phyloP scores from a whole-genome alignment of 2,113 vertebrate genomes.

The Ammodytes dubius region DNA sequence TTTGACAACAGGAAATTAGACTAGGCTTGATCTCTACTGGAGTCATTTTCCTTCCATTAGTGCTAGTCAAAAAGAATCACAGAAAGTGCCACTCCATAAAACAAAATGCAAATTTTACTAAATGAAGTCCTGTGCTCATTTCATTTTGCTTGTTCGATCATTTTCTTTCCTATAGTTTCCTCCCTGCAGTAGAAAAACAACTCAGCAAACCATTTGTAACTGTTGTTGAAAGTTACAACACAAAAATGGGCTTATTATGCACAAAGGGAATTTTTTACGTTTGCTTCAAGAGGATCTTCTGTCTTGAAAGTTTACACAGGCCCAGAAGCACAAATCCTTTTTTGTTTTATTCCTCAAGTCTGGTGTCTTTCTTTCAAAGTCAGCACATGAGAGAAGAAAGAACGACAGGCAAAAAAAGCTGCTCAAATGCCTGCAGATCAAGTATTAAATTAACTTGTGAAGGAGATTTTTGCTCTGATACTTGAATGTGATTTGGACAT shows the following conservation, averaged over 20 bases:
- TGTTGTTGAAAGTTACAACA: neutral
- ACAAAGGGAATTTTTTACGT: neutral
- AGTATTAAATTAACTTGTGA: conserved; percentile 9
- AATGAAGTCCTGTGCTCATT: conserved; percentile 41
- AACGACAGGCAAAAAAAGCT: neutral
- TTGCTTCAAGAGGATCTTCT: conserved; percentile 10
- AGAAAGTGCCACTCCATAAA: conserved; percentile 71
- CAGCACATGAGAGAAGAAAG: neutral
- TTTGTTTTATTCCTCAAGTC: conserved; percentile 30
- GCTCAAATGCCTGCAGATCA: neutral
- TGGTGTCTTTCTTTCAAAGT: conserved; percentile 21
- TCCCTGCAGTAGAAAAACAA: conserved; percentile 3
- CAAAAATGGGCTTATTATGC: neutral
- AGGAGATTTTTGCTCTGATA: too few species aligned
- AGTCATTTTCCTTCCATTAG: conserved; percentile 84
- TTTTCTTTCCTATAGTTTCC: conserved; percentile 12
- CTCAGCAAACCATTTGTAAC: neutral
- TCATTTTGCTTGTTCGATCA: conserved; percentile 5
- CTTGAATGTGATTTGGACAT: too few species aligned
- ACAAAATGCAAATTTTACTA: conserved; percentile 67
- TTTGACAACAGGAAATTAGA: conserved; percentile 78
- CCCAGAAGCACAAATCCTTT: neutral
- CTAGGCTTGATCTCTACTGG: conserved; percentile 76
- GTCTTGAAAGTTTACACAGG: conserved; percentile 20
- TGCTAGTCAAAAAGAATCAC: conserved; percentile 82